Evolutionary conservation across 2,888 invertebrate genomes (phyloP).

Genomic region (Carpatolechia fugitivella): DNA sequence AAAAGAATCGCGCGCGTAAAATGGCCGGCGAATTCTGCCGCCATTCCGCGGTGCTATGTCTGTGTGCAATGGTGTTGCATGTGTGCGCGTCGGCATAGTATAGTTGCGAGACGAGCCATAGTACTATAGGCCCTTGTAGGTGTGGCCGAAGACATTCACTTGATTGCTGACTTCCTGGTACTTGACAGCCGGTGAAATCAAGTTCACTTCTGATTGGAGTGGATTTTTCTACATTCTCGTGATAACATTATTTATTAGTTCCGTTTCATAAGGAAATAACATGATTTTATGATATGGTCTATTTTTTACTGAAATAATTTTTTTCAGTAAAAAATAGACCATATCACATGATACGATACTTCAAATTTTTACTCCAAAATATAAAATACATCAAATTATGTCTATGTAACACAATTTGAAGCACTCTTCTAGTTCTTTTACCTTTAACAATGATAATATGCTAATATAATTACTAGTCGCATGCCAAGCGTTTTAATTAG

Average conservation of each 20-base stretch:
- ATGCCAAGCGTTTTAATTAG: slow-evolving; percentile 39
- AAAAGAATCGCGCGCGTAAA: slow-evolving; percentile 10
- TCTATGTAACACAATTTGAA: not conserved
- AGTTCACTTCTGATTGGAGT: slow-evolving; percentile 20
- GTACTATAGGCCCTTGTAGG: slow-evolving; percentile 48
- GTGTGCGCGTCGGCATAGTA: slow-evolving; percentile 47
- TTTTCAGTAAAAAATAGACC: no score
- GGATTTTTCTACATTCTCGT: slow-evolving; percentile 1
- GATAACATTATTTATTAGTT: slow-evolving; percentile 2
- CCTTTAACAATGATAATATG: slow-evolving; percentile 37
- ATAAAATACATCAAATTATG: not conserved
- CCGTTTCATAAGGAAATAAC: not conserved
- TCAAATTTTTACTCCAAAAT: no score
- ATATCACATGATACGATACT: no score
- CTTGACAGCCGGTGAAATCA: slow-evolving; percentile 26
- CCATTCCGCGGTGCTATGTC: slow-evolving; percentile 42
- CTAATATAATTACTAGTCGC: slow-evolving; percentile 34
- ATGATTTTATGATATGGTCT: no score
- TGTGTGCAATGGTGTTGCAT: slow-evolving; percentile 36
- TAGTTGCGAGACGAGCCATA: slow-evolving; percentile 45
- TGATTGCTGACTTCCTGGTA: slow-evolving; percentile 54
- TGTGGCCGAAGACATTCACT: slow-evolving; percentile 55
- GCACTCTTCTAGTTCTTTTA: slow-evolving; percentile 38
- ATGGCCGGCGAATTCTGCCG: slow-evolving; percentile 48
- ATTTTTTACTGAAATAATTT: no score